phyloP scores from a whole-genome alignment of 2,113 vertebrate genomes.

The Silurus glanis region DNA sequence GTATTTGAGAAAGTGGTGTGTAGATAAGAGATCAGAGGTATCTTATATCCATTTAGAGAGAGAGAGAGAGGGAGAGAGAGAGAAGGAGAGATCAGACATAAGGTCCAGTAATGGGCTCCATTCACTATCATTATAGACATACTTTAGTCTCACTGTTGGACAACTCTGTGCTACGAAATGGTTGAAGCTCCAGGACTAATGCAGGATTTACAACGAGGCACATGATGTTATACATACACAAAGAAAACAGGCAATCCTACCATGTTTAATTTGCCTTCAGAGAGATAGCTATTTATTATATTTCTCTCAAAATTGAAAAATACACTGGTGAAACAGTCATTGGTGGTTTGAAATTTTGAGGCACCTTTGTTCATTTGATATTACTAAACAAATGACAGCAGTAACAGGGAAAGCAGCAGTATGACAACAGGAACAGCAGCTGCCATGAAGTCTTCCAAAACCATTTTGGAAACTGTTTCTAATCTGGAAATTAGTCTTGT shows the following conservation, averaged over 20 bases:
- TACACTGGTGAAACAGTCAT: not conserved
- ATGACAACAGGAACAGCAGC: not conserved
- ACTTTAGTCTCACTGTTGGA: not conserved
- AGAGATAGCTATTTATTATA: not conserved
- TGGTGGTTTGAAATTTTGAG: not conserved
- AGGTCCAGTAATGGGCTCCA: slow-evolving; percentile 10
- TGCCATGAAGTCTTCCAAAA: not conserved
- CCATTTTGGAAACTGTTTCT: not conserved
- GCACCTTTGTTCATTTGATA: not conserved
- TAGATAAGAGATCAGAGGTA: not conserved
- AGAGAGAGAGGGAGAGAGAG: slow-evolving; percentile 6
- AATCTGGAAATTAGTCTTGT: not conserved
- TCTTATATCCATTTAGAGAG: not conserved
- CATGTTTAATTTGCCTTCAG: not conserved
- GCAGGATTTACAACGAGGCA: not conserved
- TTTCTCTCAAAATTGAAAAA: not conserved
- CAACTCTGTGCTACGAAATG: not conserved
- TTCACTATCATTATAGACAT: slow-evolving; percentile 15
- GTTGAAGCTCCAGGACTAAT: not conserved
- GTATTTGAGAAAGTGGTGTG: not conserved
- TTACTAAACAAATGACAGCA: not conserved
- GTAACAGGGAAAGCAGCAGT: not conserved
- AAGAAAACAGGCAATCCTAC: not conserved
- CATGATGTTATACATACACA: not conserved
- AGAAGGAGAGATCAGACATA: slow-evolving; percentile 1